Base-by-base conservation (phyloP, 2,888 invertebrate genomes). In the Lepidonotus clava region DNA sequence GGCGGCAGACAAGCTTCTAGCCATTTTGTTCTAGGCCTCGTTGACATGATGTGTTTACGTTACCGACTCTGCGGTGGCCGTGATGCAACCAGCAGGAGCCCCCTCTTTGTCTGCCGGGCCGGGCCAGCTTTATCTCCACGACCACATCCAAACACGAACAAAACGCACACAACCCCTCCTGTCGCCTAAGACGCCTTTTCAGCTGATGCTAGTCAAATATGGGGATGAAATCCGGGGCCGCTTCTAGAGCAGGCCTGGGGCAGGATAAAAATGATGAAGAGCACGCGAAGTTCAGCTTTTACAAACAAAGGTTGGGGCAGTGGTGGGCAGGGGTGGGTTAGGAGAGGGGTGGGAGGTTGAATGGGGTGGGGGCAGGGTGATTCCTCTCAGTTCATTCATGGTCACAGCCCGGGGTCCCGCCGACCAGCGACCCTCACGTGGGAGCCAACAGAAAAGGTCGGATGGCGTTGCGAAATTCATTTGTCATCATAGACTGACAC, bases 401-500 rank as follows among this genome's bases (percentile, higher is more conserved):
- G 80, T 46, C 80, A 80, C 80, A 80, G 24, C 80, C 80, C 46
- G 24, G 1, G 46, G 46, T 28, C 32, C 11, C 36, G 8, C 76
- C 6, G 36, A 24, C 36, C 76, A 36, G 1, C 14, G 80, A 41
- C 80, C 80, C 80, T 24, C n/a, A 77, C 77, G 11, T 77, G 21
- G 77, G 1, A 40, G n/a, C 80, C 80, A 80, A 80, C 46, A 66
- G 71, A 14, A n/a, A 24, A 28, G 36, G 76, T 80, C 80, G n/a
- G 80, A 18, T 41, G 46, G 46, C 80, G 1, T 80, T n/a, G 24
- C 41, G 14, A 41, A 41, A 41, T 80, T 80, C 80, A 80, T 80
- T 80, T 80, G 80, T 80, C 80, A 80, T 80, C 80, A 21, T 80
- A 46, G 80, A 80, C 80, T 41, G 80, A 41, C 80, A 80, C 80